A percentile compares a stretch with the other conserved stretches of the same genome.
Evolutionary conservation across 2,797 vertebrate species (phyloP).

Genomic region (Pangasius macronema): DNA sequence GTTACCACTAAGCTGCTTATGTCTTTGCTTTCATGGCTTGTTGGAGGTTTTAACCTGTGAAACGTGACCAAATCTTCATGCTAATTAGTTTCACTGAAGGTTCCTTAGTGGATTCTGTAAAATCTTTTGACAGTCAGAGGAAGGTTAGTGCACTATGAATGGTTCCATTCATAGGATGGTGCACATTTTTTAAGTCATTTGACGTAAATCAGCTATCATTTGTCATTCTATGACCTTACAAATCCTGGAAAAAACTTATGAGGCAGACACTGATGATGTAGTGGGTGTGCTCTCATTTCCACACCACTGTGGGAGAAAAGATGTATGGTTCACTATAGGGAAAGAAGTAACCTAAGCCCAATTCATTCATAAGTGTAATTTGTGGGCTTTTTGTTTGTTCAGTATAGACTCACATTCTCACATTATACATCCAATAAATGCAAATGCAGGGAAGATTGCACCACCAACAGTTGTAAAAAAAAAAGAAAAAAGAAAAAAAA

Average conservation of each 20-base stretch:
- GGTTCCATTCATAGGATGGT: constrained; percentile 1
- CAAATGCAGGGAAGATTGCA: not conserved
- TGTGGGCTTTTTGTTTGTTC: constrained; percentile 42
- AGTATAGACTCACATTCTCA: constrained; percentile 15
- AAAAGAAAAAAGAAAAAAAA: not conserved
- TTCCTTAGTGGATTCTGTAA: constrained; percentile 1
- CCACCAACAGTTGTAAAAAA: not conserved
- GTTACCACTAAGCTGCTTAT: constrained; percentile 23
- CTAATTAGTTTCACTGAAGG: constrained; percentile 26
- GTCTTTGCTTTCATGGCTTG: constrained; percentile 20
- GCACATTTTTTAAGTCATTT: not conserved
- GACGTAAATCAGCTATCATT: constrained; percentile 1
- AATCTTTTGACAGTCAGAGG: constrained; percentile 18
- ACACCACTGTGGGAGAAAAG: constrained; percentile 14
- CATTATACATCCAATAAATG: constrained; percentile 41
- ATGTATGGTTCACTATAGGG: constrained; percentile 33
- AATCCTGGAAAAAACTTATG: not conserved
- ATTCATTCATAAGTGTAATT: constrained; percentile 39
- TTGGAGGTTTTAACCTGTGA: constrained; percentile 36
- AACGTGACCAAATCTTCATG: constrained; percentile 26
- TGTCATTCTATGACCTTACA: constrained; percentile 23
- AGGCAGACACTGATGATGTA: not conserved
- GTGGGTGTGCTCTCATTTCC: constrained; percentile 13
- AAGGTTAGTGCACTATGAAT: not conserved
- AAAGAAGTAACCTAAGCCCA: constrained; percentile 35